Base-by-base conservation (phyloP, 2,888 invertebrate genomes). In the Pollenia angustigena region DNA sequence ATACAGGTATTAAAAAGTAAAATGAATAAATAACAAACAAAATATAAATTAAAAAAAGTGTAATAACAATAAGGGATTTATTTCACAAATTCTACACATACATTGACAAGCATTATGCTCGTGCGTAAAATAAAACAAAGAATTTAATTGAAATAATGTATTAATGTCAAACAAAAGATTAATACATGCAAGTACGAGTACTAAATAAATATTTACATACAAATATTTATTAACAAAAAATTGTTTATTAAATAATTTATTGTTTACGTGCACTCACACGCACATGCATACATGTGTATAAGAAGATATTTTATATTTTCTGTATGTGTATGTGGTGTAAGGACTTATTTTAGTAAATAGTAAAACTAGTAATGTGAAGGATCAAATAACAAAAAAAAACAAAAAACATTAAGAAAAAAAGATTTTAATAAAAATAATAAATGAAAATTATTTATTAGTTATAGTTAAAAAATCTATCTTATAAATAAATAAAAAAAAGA, bases 281-380 rank as follows among this genome's bases (percentile, higher is more conserved):
- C 46, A 46, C 56, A 56, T 46, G 46, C 64, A 64, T 50, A 78
- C 66, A 66, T 66, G 23, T 68, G 16, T 48, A 68, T 32, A 32
- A 32, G 32, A 32, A 32, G 32, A 32, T 32, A 32, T 68, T 50
- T 50, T 52, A 50, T 68, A 68, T 2, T 1, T 8, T 40, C 4
- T 12, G n/a, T 72, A 58, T 56, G 18, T 42, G 52, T 52, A 18
- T 62, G 40, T 60, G 44, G n/a, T 62, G 42, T 60, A 18, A 48
- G 40, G 23, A 23, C 23, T 6, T 52, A 60, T 71, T 87, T 81
- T 84, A 60, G 79, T 69, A 66, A 81, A 54, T 42, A 42, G n/a
- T 64, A 62, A 75, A 76, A 72, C 54, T 82, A 84, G 83, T 82
- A 81, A 89, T 88, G 89, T 89, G 90, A 89, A 89, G 89, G 90